These are phyloP conservation scores for Chrysoperla carnea DNA, from an alignment of 1,140 invertebrate genomes.

Conservation along the genomic window DNA sequence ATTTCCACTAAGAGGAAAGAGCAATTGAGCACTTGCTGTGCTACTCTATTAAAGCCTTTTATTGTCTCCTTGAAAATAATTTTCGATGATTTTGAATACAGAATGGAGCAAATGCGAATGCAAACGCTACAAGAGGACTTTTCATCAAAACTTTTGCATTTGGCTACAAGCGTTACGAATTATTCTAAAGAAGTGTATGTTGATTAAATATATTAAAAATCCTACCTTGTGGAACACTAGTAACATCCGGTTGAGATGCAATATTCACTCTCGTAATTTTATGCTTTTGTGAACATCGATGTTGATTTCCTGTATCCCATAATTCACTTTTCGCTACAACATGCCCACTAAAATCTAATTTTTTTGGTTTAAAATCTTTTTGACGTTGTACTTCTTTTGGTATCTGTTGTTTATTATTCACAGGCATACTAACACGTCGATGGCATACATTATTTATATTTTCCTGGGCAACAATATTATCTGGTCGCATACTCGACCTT, in stretches of 20 bases:
- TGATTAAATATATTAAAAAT: too few species aligned
- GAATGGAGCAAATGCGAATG: too few species aligned
- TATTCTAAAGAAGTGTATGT: too few species aligned
- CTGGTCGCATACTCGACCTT: conserved; percentile 2
- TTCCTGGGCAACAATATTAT: conserved; percentile 4
- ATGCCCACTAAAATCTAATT: conserved; percentile 18
- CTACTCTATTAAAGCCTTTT: too few species aligned
- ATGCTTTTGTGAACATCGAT: conserved; percentile 8
- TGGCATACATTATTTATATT: conserved; percentile 7
- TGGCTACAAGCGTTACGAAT: too few species aligned
- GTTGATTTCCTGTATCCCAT: conserved; percentile 21
- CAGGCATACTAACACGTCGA: conserved; percentile 13
- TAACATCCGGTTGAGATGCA: background rate
- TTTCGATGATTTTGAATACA: too few species aligned
- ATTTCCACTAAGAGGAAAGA: too few species aligned
- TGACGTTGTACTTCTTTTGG: conserved; percentile 11
- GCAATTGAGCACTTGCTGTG: too few species aligned
- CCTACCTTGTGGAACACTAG: too few species aligned
- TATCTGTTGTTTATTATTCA: conserved; percentile 6
- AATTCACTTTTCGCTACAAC: conserved; percentile 21
- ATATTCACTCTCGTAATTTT: background rate
- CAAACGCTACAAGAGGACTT: too few species aligned
- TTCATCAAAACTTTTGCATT: too few species aligned
- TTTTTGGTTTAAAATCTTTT: conserved; percentile 1
- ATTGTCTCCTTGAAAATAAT: too few species aligned